Conservation (phyloP, 2,113 vertebrate genomes). For the Coptodon bakossiorum region DNA sequence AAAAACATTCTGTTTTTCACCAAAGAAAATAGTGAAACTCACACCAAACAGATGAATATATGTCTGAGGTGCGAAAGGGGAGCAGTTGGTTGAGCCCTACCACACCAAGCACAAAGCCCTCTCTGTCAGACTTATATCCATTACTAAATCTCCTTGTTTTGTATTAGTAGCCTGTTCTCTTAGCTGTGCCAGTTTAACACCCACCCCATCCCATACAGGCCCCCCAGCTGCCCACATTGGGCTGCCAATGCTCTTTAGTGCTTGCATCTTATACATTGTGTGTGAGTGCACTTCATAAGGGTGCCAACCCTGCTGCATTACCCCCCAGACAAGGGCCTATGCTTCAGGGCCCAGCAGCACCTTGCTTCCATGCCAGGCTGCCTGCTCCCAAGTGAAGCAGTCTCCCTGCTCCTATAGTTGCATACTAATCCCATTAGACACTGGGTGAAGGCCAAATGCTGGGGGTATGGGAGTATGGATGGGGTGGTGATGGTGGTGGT, state of each 20-base stretch:
- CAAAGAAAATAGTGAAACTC: neutral
- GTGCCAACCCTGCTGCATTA: constrained; percentile 56
- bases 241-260: constrained; percentile 63
- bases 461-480: neutral
- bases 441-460: constrained; percentile 54
- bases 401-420: constrained; percentile 47
- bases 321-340: constrained; percentile 39
- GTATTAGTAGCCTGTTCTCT: constrained; percentile 55
- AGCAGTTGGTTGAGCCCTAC: constrained; percentile 28
- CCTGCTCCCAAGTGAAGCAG: constrained; percentile 28
- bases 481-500: neutral
- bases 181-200: constrained; percentile 52
- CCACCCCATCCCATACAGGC: constrained; percentile 43
- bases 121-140: constrained; percentile 52
- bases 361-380: constrained; percentile 56
- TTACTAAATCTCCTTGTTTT: constrained; percentile 63
- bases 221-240: constrained; percentile 65
- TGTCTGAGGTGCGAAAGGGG: constrained; percentile 7
- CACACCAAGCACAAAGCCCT: constrained; percentile 44
- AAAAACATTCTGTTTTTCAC: neutral
- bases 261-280: constrained; percentile 53
- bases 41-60: neutral
- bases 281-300: constrained; percentile 30
- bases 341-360: constrained; percentile 46
- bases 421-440: constrained; percentile 63